Percentiles rank a stretch among this genome's conserved stretches.
Conservation (phyloP, 2,113 vertebrate species). For the Hoplias malabaricus region DNA sequence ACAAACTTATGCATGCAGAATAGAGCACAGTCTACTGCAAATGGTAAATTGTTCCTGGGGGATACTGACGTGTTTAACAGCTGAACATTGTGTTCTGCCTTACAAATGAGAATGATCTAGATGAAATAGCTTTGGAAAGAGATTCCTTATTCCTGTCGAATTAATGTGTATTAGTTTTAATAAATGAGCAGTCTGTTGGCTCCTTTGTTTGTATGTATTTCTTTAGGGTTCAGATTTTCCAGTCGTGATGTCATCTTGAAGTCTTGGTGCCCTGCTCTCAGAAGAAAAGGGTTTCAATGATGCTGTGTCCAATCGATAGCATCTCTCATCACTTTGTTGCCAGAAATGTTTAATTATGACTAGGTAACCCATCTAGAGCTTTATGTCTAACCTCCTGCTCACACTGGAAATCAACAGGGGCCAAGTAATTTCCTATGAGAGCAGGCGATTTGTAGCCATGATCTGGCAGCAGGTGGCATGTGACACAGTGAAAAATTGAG, state of each 20-base stretch:
- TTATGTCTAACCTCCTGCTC: too few species aligned
- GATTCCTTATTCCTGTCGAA: constrained; percentile 21
- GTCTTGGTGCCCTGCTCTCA: not conserved
- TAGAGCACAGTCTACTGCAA: constrained; percentile 6
- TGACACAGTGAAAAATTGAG: too few species aligned
- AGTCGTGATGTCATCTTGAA: constrained; percentile 4
- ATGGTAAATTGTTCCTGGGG: constrained; percentile 28
- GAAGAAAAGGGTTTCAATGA: not conserved
- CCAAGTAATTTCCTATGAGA: too few species aligned
- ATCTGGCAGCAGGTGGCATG: too few species aligned
- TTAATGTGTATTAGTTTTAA: constrained; percentile 16
- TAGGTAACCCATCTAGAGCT: too few species aligned
- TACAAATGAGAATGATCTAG: constrained; percentile 22
- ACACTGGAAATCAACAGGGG: too few species aligned
- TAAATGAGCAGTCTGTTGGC: constrained; percentile 15
- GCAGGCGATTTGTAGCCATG: too few species aligned
- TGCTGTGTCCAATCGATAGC: not conserved
- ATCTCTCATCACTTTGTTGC: not conserved
- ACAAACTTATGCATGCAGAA: not conserved
- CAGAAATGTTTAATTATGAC: not conserved
- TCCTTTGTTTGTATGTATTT: constrained; percentile 4
- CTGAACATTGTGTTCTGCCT: not conserved
- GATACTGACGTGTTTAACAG: not conserved
- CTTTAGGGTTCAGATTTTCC: not conserved
- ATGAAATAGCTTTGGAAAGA: constrained; percentile 11